Evolutionary conservation across 2,888 invertebrate species (phyloP).

Genomic region (Elgonia sp.): DNA sequence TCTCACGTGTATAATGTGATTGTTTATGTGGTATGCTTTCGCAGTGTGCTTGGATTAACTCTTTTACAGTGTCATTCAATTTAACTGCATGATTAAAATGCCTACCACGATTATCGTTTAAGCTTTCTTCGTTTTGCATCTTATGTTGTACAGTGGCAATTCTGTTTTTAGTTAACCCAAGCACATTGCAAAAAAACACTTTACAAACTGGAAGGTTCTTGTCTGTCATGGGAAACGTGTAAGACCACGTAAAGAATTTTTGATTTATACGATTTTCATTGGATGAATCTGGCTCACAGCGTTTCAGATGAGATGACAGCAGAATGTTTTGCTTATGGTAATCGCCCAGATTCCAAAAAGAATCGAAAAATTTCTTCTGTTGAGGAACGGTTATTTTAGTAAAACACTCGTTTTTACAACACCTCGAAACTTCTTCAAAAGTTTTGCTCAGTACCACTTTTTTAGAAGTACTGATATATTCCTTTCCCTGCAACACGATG

Average conservation of each 20-base stretch:
- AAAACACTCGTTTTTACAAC: conserved; percentile 36
- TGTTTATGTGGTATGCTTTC: conserved; percentile 50
- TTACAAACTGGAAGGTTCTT: conserved; percentile 33
- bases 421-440: conserved; percentile 1
- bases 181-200: conserved; percentile 37
- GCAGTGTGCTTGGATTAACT: conserved; percentile 59
- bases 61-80: too few species aligned
- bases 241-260: conserved; percentile 16
- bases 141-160: conserved; percentile 21
- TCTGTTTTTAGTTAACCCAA: conserved; percentile 18
- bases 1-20: conserved; percentile 43
- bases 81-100: too few species aligned
- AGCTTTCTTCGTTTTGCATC: conserved; percentile 11
- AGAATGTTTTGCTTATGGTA: conserved; percentile 41
- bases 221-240: conserved; percentile 16
- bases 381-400: conserved; percentile 3
- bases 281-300: not conserved
- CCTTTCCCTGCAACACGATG: conserved; percentile 12
- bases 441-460: conserved; percentile 6
- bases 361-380: not conserved
- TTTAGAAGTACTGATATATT: conserved; percentile 22
- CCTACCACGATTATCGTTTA: too few species aligned
- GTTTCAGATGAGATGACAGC: conserved; percentile 20
- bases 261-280: conserved; percentile 38
- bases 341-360: conserved; percentile 34